Conservation (phyloP, 2,113 vertebrate species). For the Puffinus mauretanicus region DNA sequence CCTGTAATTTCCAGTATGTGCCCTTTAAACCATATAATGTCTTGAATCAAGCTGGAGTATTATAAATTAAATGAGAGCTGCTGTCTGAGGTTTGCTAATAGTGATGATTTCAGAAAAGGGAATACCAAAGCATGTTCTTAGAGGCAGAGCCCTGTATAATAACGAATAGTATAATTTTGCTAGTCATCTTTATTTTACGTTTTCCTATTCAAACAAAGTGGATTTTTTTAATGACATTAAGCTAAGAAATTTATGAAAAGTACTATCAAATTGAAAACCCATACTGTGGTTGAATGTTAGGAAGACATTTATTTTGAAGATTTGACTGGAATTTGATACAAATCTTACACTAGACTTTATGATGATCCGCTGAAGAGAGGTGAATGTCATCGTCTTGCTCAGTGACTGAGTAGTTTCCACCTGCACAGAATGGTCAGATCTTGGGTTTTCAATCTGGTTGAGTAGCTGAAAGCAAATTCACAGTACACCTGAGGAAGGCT, state of each 20-base stretch:
- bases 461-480: not conserved
- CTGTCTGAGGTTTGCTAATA: not conserved
- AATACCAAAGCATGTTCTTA: not conserved
- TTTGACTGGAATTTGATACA: not conserved
- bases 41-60: not conserved
- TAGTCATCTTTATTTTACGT: not conserved
- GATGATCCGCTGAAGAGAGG: not conserved
- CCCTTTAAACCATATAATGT: conserved; percentile 2
- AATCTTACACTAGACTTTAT: not conserved
- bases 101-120: not conserved
- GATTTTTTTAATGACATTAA: not conserved
- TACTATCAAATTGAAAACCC: not conserved
- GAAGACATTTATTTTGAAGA: not conserved
- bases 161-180: not conserved
- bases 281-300: not conserved
- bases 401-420: not conserved
- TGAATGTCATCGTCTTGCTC: not conserved
- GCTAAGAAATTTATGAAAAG: not conserved
- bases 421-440: not conserved
- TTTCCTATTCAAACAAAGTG: not conserved
- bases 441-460: not conserved
- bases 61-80: not conserved
- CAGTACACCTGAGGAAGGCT: not conserved
- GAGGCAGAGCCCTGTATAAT: not conserved
- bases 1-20: not conserved